A percentile compares a stretch with the other conserved stretches of the same genome.
phyloP scores from a whole-genome alignment of 2,113 vertebrate species.

The Mirounga angustirostris region DNA sequence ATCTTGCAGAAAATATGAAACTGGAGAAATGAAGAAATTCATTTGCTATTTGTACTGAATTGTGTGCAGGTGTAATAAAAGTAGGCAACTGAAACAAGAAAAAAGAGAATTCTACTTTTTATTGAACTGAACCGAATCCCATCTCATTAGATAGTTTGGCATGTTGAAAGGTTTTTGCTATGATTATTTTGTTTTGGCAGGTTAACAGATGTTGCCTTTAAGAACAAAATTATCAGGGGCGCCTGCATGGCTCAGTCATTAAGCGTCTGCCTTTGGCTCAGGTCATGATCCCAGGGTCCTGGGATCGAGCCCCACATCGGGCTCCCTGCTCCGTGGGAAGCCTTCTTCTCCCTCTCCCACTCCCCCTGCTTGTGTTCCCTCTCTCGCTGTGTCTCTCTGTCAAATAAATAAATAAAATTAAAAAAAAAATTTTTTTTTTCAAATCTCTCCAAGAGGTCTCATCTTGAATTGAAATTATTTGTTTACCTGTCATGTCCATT shows the following conservation, averaged over 20 bases:
- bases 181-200: conserved; percentile 1
- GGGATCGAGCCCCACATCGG: no score
- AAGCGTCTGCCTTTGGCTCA: no score
- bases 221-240: background rate
- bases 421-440: background rate
- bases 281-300: no score
- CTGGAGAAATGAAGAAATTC: conserved; percentile 4
- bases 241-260: no score
- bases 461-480: background rate
- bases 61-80: background rate
- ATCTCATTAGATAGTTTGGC: background rate
- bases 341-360: no score
- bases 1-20: background rate
- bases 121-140: background rate
- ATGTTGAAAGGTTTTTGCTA: conserved; percentile 32
- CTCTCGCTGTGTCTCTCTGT: no score
- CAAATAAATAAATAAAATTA: no score
- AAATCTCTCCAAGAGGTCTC: background rate
- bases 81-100: background rate
- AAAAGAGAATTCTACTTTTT: background rate
- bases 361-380: no score
- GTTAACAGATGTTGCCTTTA: conserved; percentile 27
- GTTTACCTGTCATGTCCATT: background rate
- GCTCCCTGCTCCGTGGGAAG: no score
- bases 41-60: background rate